Evolutionary conservation across 2,888 invertebrate genomes (phyloP), one percentile per base, ranked within the genome.

Genomic region (Leptura quadrifasciata): DNA sequence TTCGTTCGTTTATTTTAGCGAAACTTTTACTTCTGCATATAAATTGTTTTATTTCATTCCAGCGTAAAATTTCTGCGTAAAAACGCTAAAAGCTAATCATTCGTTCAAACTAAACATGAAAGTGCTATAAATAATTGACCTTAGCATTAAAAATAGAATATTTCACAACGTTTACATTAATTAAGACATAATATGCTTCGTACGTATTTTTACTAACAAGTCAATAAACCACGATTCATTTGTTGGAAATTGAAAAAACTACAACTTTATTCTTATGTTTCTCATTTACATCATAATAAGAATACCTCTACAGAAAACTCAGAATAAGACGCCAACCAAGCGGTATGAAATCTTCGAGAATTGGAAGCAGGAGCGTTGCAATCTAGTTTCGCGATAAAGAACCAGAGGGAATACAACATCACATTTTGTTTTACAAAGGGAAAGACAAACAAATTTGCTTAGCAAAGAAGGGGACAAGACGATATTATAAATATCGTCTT

Each of bases 41-140:
- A 47, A 35, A 35, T 8, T 35, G n/a, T n/a, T 8, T 10, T 39
- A 39, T 39, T 47, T n/a, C 47, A 27, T 21, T 27, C 21, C 12
- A 9, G 27, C n/a, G 5, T 24, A 58, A 21, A 58, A 8, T 8
- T 24, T 58, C 21, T 24, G 8, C 15, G n/a, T 27, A 35, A 18
- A 9, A 61, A 61, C 18, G 57, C 9, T 31, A 31, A 27, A 61
- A 61, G 18, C 27, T 61, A 61, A 61, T 31, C 21, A 17, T 31
- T 61, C 61, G 31, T 27, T 24, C 39, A n/a, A 20, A 52, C 39
- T 47, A 39, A 18, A 52, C 18, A 21, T 21, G 39, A 39, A 47
- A 64, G 12, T 21, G 17, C 55, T 68, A 57, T 55, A 68, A 68
- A 68, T 68, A 68, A 54, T 65, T 68, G 68, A 68, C 68, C 68